Conservation (phyloP, 1,140 invertebrate species). For the Nasonia vitripennis region DNA sequence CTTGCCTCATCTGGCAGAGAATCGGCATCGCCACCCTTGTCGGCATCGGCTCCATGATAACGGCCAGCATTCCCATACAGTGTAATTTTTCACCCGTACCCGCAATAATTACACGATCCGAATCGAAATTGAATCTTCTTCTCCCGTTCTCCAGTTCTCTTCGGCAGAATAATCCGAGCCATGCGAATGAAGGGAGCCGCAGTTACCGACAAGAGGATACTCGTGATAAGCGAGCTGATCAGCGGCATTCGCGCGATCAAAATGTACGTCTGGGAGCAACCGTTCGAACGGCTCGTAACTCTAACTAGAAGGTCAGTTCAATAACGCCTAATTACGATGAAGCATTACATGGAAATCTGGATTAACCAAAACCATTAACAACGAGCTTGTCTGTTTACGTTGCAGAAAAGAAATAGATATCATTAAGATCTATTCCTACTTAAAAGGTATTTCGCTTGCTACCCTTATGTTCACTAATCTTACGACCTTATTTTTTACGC, state of each 20-base stretch:
- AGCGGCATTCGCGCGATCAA: not conserved
- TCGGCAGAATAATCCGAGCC: not conserved
- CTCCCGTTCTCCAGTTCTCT: not conserved
- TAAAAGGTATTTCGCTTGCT: not conserved
- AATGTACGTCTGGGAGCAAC: conserved; percentile 11
- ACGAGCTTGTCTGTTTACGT: not conserved
- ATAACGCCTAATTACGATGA: not conserved
- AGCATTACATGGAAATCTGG: not conserved
- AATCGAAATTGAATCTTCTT: not conserved
- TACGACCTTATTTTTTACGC: conserved; percentile 10
- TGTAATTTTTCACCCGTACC: conserved; percentile 58
- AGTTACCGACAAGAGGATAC: not conserved
- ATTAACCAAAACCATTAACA: not conserved
- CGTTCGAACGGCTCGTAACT: not conserved
- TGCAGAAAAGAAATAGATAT: conserved; percentile 6
- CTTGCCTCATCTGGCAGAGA: conserved; percentile 79
- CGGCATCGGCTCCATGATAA: conserved; percentile 78
- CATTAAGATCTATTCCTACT: not conserved
- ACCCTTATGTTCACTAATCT: not conserved
- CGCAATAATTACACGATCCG: not conserved
- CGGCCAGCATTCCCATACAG: conserved; percentile 81
- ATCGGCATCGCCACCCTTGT: conserved; percentile 77
- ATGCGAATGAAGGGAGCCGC: not conserved
- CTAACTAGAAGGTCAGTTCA: not conserved
- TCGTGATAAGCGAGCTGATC: not conserved